phyloP scores from a whole-genome alignment of 2,113 vertebrate species.

The Rhea americana region DNA sequence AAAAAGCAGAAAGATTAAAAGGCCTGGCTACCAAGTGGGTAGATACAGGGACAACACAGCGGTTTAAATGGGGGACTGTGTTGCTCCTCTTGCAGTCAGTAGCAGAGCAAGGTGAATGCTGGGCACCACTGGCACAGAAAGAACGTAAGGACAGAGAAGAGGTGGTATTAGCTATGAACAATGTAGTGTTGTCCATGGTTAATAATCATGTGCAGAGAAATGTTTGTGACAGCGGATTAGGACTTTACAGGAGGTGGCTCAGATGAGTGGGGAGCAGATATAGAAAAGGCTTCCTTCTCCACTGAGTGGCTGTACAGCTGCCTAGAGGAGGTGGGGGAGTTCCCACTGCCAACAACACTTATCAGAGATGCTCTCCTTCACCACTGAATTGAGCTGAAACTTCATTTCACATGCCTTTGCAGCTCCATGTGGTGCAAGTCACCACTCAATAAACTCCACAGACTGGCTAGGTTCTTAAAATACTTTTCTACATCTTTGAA shows the following conservation, averaged over 20 bases:
- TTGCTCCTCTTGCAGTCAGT: background rate
- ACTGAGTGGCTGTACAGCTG: background rate
- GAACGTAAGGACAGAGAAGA: background rate
- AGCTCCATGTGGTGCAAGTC: conserved; percentile 50
- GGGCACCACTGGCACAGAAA: background rate
- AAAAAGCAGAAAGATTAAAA: background rate
- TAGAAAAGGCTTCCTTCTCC: background rate
- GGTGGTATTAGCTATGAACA: background rate
- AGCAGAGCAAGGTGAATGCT: background rate
- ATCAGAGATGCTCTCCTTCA: background rate
- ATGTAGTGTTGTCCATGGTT: accelerated
- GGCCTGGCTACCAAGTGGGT: too few relatives aligned
- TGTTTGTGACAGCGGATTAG: background rate
- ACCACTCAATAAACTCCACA: conserved; percentile 1
- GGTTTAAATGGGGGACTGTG: background rate
- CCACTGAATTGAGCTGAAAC: background rate
- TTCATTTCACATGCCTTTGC: background rate
- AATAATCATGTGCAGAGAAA: background rate
- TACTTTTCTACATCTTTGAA: background rate
- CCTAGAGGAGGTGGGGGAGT: background rate
- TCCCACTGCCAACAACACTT: background rate
- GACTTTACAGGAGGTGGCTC: background rate
- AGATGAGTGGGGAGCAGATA: background rate
- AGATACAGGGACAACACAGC: background rate
- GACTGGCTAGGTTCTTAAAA: conserved; percentile 33